phyloP scores from a whole-genome alignment of 2,113 vertebrate genomes.

The Neotoma lepida region DNA sequence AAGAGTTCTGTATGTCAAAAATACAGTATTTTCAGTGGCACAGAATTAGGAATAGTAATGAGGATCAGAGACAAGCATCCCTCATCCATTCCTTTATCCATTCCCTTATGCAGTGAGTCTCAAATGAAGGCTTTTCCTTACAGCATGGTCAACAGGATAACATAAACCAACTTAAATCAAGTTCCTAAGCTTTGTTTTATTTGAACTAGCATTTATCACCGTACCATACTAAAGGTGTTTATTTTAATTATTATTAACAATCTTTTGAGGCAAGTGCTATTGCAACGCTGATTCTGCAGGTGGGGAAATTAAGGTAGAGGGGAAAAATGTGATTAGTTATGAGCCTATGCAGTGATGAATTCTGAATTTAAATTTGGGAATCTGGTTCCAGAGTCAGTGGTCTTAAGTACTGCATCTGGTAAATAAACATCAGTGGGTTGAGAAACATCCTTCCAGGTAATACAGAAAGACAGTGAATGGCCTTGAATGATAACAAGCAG shows the following conservation, averaged over 20 bases:
- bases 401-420: not conserved
- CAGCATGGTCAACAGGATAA: not conserved
- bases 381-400: not conserved
- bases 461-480: not conserved
- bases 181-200: not conserved
- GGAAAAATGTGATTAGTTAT: not conserved
- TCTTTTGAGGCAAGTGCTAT: not conserved
- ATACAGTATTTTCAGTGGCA: not conserved
- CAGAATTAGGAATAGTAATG: not conserved
- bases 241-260: not conserved
- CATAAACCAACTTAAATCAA: not conserved
- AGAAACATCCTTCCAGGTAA: not conserved
- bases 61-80: not conserved
- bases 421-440: not conserved
- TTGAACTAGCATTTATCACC: not conserved
- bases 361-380: not conserved
- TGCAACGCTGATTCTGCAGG: not conserved
- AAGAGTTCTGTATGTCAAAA: not conserved
- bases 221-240: not conserved
- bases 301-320: not conserved
- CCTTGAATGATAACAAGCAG: slow-evolving; percentile 54
- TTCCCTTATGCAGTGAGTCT: not conserved
- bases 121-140: not conserved
- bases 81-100: not conserved
- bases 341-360: not conserved